Evolutionary conservation across 1,140 invertebrate genomes (phyloP).

Genomic region (Gyrodactylus bullatarudis): DNA sequence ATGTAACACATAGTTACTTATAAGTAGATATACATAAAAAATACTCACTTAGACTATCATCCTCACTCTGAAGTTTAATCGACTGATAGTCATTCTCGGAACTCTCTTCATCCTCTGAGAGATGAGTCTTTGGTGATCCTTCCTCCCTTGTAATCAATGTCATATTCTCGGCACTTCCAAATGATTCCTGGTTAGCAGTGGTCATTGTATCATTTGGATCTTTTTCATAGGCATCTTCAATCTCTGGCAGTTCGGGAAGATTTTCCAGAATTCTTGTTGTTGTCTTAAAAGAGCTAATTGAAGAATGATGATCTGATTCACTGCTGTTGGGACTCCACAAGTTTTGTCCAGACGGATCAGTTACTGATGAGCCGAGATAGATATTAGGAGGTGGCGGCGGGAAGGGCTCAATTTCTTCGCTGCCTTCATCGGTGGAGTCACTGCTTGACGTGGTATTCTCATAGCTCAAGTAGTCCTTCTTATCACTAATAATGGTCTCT

Average conservation of each 20-base stretch:
- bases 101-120: background rate
- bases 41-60: background rate
- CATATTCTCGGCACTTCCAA: background rate
- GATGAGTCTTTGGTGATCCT: background rate
- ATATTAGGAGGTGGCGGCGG: background rate
- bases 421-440: background rate
- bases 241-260: background rate
- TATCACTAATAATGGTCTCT: background rate
- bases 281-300: too few relatives aligned
- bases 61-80: background rate
- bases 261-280: constrained; percentile 1
- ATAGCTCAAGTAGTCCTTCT: background rate
- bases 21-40: too few relatives aligned
- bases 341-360: background rate
- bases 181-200: background rate
- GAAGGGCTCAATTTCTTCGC: constrained; percentile 4
- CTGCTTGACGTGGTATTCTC: background rate
- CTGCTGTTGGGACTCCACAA: background rate
- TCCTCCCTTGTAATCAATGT: background rate
- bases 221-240: background rate
- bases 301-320: background rate
- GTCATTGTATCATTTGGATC: background rate
- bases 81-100: background rate
- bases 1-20: too few relatives aligned
- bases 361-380: background rate